Percentiles rank a stretch among this genome's conserved stretches.
Conservation (phyloP, 2,888 invertebrate species). For the Cheilosia pagana region DNA sequence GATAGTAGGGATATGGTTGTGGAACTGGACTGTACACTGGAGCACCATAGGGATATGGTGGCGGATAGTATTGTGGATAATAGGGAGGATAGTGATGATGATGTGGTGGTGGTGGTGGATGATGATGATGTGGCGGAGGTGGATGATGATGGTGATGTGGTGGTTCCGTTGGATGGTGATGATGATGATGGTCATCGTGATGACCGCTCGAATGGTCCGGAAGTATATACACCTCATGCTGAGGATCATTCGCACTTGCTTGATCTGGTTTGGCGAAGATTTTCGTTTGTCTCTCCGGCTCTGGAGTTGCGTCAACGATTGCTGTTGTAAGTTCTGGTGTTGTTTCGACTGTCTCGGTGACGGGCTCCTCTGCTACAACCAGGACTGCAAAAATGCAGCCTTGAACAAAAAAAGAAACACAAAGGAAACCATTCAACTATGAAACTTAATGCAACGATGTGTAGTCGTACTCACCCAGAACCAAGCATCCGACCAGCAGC, state of each 20-base stretch:
- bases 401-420: constrained; percentile 1
- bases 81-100: constrained; percentile 34
- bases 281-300: constrained; percentile 9
- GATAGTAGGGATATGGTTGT: constrained; percentile 32
- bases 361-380: constrained; percentile 21
- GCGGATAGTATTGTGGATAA: constrained; percentile 39
- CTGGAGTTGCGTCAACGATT: not conserved
- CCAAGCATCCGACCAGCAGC: constrained; percentile 58
- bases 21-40: constrained; percentile 28
- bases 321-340: not conserved
- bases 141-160: constrained; percentile 18
- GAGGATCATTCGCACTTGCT: not conserved
- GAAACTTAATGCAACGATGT: not conserved
- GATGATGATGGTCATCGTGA: not conserved
- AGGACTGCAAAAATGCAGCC: constrained; percentile 44
- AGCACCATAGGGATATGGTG: constrained; percentile 7
- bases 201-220: not conserved
- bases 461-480: constrained; percentile 49
- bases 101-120: constrained; percentile 9
- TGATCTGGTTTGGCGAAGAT: not conserved
- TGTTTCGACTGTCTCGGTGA: not conserved
- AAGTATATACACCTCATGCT: constrained; percentile 24
- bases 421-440: not conserved
- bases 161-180: not conserved
- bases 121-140: constrained; percentile 17